Evolutionary conservation across 64 coral and sea anemone genomes (phyloP).

Genomic region (Stichodactyla mertensii): DNA sequence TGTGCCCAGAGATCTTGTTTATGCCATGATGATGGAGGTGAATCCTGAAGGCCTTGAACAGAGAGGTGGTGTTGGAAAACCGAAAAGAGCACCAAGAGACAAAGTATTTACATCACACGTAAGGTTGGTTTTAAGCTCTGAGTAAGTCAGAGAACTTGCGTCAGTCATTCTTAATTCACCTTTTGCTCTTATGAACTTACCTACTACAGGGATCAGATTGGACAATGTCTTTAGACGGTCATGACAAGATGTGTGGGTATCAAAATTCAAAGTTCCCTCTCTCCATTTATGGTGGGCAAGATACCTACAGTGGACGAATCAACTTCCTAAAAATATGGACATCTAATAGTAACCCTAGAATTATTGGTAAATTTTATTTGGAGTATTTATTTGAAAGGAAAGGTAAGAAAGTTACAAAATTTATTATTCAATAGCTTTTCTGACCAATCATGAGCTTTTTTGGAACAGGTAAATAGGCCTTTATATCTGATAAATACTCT

Average conservation of each 20-base stretch:
- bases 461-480: too few relatives aligned
- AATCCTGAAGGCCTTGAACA: conserved; percentile 21
- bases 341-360: not conserved
- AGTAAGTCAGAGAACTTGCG: too few relatives aligned
- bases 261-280: not conserved
- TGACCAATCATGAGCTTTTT: too few relatives aligned
- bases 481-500: too few relatives aligned
- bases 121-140: too few relatives aligned
- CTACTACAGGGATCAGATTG: conserved; percentile 10
- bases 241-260: conserved; percentile 18
- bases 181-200: too few relatives aligned
- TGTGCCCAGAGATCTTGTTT: conserved; percentile 17
- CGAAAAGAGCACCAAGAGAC: too few relatives aligned
- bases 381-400: conserved; percentile 25
- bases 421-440: too few relatives aligned
- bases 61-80: conserved; percentile 26
- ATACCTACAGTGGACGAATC: conserved; percentile 1
- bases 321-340: conserved; percentile 27
- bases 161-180: too few relatives aligned
- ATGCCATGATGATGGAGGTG: conserved; percentile 19
- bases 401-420: not conserved
- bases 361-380: conserved; percentile 19
- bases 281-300: conserved; percentile 17
- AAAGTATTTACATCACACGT: too few relatives aligned
- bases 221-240: conserved; percentile 15